Percentiles rank a stretch among this genome's conserved stretches.
Evolutionary conservation across 2,888 invertebrate species (phyloP).

Genomic region (Rhagonycha lutea): DNA sequence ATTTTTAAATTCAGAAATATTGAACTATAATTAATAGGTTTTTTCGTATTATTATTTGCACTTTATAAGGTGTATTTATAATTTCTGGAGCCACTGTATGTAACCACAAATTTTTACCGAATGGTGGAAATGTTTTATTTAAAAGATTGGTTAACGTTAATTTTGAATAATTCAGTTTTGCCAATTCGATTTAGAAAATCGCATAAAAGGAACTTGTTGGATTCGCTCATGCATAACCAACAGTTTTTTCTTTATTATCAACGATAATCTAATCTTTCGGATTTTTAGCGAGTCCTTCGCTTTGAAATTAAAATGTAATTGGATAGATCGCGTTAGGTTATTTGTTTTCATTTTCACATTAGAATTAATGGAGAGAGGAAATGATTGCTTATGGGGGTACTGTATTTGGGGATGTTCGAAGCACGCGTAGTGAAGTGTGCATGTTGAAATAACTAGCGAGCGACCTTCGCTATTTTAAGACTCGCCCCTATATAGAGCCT

Average conservation of each 20-base stretch:
- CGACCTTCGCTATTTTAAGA: constrained; percentile 5
- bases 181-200: not conserved
- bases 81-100: too few species aligned
- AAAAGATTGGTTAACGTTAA: not conserved
- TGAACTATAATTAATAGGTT: too few species aligned
- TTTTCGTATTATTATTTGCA: too few species aligned
- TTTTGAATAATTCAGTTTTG: not conserved
- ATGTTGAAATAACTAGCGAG: not conserved
- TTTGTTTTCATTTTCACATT: not conserved
- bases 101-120: not conserved
- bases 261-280: not conserved
- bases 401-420: not conserved
- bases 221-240: not conserved
- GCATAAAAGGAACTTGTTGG: not conserved
- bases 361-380: not conserved
- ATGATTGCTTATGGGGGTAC: constrained; percentile 1
- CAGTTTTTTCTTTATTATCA: not conserved
- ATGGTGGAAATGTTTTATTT: not conserved
- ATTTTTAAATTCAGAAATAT: too few species aligned
- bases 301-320: not conserved
- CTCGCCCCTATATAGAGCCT: constrained; percentile 12
- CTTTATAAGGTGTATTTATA: too few species aligned
- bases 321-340: not conserved
- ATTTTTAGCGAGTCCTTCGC: not conserved
- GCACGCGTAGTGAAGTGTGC: constrained; percentile 6